Conservation (phyloP, 2,888 invertebrate species). For the Drosophila cracens region DNA sequence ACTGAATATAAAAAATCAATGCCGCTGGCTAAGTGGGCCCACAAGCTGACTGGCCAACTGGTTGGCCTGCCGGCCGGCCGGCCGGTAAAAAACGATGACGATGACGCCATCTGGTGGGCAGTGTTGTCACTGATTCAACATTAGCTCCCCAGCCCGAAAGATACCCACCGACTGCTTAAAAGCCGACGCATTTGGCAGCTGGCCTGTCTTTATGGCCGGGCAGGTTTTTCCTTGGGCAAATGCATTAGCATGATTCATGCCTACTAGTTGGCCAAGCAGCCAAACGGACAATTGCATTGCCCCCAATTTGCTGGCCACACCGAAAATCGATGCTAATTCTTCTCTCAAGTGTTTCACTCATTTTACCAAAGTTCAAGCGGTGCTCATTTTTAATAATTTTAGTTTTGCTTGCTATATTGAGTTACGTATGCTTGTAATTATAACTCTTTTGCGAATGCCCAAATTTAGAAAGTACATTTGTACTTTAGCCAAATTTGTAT, state of each 20-base stretch:
- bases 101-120: constrained; percentile 69
- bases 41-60: constrained; percentile 17
- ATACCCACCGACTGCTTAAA: constrained; percentile 22
- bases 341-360: constrained; percentile 42
- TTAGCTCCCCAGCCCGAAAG: constrained; percentile 15
- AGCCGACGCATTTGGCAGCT: constrained; percentile 63
- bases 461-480: constrained; percentile 1
- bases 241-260: constrained; percentile 72
- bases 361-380: constrained; percentile 64
- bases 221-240: constrained; percentile 72
- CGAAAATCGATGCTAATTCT: constrained; percentile 65
- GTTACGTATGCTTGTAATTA: constrained; percentile 4
- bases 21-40: constrained; percentile 41
- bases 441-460: constrained; percentile 4
- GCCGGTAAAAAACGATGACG: constrained; percentile 48
- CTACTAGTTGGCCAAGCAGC: constrained; percentile 27
- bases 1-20: constrained; percentile 39
- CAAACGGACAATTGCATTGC: constrained; percentile 39
- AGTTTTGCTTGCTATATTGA: constrained; percentile 7
- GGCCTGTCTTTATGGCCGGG: constrained; percentile 41
- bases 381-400: constrained; percentile 27
- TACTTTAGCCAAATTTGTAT: not conserved
- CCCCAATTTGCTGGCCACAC: constrained; percentile 35
- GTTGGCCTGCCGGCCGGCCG: constrained; percentile 7
- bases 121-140: constrained; percentile 64